Evolutionary conservation across 64 coral and sea anemone species (phyloP).

Genomic region (Montipora sp.): DNA sequence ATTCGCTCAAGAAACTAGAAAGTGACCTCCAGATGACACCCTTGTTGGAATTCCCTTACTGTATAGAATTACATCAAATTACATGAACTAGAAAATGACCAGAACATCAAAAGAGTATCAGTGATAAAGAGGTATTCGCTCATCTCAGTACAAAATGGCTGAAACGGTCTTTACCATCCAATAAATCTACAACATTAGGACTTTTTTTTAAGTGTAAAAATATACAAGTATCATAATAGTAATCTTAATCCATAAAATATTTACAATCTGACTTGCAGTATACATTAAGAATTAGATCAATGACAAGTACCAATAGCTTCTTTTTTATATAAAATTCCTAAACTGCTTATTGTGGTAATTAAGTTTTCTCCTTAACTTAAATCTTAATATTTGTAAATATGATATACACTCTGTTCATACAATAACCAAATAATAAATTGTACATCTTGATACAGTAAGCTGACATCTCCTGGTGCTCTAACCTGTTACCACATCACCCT

Average conservation of each 20-base stretch:
- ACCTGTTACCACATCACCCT: not conserved
- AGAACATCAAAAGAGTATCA: not conserved
- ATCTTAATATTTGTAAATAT: conserved; percentile 56
- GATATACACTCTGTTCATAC: conserved; percentile 16
- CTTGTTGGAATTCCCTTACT: no score
- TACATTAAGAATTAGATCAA: conserved; percentile 59
- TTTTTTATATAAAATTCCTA: conserved; percentile 52
- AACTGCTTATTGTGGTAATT: not conserved
- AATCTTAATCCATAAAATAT: conserved; percentile 60
- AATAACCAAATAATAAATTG: conserved; percentile 5
- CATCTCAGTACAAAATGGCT: conserved; percentile 33
- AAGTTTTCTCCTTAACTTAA: conserved; percentile 30
- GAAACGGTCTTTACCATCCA: not conserved
- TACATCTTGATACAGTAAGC: conserved; percentile 7
- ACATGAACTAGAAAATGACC: not conserved
- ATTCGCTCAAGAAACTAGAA: no score
- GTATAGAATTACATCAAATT: not conserved
- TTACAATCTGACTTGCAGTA: conserved; percentile 41
- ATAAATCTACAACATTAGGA: conserved; percentile 53
- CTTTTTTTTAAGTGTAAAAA: conserved; percentile 51
- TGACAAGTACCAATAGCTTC: conserved; percentile 17
- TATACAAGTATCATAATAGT: conserved; percentile 64
- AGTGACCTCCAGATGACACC: no score
- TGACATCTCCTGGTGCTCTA: not conserved
- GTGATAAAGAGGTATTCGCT: not conserved